Percentiles rank a stretch among this genome's conserved stretches.
Evolutionary conservation across 2,888 invertebrate species (phyloP).

Genomic region (Ernsta delagoae): DNA sequence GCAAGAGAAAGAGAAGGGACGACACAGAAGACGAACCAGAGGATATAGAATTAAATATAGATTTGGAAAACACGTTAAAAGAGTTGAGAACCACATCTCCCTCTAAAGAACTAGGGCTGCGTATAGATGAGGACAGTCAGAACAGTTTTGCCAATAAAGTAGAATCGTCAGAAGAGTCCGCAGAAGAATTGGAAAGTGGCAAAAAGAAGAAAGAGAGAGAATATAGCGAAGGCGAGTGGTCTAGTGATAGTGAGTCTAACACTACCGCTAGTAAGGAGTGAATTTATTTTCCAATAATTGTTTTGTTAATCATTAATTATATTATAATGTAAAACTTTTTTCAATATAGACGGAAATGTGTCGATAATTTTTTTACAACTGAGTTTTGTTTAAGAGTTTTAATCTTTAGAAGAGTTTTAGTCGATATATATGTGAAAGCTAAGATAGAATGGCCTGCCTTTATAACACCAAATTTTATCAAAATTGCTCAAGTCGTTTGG

Average conservation of each 20-base stretch:
- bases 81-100: constrained; percentile 69
- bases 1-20: constrained; percentile 58
- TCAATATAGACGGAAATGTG: neutral
- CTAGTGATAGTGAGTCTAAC: constrained; percentile 65
- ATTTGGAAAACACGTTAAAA: constrained; percentile 67
- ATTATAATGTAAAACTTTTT: neutral
- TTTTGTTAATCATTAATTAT: too few relatives aligned
- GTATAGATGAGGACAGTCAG: constrained; percentile 34
- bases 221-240: constrained; percentile 81
- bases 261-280: constrained; percentile 44
- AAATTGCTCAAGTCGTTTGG: too few relatives aligned
- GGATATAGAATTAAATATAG: constrained; percentile 53
- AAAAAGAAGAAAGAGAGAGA: constrained; percentile 57
- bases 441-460: too few relatives aligned
- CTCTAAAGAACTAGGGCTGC: constrained; percentile 60
- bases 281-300: constrained; percentile 28
- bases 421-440: too few relatives aligned
- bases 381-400: too few relatives aligned
- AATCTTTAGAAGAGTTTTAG: too few relatives aligned
- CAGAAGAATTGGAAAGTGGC: constrained; percentile 28
- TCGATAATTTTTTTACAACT: neutral
- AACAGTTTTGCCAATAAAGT: constrained; percentile 39
- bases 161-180: constrained; percentile 53
- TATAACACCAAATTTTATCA: too few relatives aligned
- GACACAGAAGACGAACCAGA: constrained; percentile 52